These are phyloP conservation scores for Ophion ellenae DNA, from an alignment of 2,888 invertebrate species.

Conservation along the genomic window DNA sequence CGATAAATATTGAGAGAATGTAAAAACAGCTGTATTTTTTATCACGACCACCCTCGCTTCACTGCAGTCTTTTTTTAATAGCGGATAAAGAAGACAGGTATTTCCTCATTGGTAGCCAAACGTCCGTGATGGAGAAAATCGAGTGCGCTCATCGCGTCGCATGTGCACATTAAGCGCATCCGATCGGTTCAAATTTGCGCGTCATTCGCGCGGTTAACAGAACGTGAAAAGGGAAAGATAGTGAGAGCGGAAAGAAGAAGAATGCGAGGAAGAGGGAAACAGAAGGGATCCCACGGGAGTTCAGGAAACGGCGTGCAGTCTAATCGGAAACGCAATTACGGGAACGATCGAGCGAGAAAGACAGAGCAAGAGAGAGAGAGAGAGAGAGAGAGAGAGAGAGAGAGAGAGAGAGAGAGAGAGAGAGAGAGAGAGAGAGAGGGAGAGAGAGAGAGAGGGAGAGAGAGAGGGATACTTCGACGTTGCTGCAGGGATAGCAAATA, in stretches of 20 bases:
- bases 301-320: constrained; percentile 60
- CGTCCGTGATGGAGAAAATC: constrained; percentile 8
- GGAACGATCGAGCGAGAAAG: constrained; percentile 29
- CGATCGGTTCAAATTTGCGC: constrained; percentile 18
- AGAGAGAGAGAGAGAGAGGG: not conserved
- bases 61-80: not conserved
- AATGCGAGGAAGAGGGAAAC: not conserved
- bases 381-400: not conserved
- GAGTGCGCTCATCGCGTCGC: not conserved
- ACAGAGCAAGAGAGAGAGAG: not conserved
- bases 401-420: not conserved
- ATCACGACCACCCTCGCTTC: too few relatives aligned
- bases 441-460: not conserved
- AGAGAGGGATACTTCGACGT: not conserved
- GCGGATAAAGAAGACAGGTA: not conserved
- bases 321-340: constrained; percentile 66
- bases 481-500: constrained; percentile 52
- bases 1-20: too few relatives aligned
- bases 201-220: constrained; percentile 1
- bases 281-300: constrained; percentile 25
- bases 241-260: not conserved
- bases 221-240: constrained; percentile 4
- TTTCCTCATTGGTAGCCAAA: not conserved
- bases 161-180: constrained; percentile 17
- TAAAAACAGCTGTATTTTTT: too few relatives aligned